Evolutionary conservation across 1,140 invertebrate species (phyloP).

Genomic region (Papilio machaon): DNA sequence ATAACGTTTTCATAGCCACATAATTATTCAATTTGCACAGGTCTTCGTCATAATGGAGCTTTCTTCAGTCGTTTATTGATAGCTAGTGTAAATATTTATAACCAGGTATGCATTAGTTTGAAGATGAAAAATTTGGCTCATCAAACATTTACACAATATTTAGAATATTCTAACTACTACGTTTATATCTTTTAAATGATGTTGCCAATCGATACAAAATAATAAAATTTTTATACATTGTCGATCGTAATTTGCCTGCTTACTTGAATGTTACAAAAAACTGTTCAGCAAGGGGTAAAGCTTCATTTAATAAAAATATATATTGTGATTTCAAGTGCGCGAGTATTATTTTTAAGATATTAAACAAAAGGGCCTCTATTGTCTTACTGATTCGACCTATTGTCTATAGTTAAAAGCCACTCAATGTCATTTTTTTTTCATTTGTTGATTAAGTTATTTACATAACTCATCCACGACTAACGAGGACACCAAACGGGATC

Average conservation of each 20-base stretch:
- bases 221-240: no score
- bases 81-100: background rate
- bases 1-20: conserved; percentile 25
- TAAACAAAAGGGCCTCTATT: background rate
- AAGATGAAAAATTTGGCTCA: background rate
- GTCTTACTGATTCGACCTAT: background rate
- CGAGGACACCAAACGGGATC: background rate
- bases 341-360: background rate
- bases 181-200: no score
- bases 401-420: background rate
- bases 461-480: background rate
- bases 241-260: no score
- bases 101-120: background rate
- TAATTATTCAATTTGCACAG: conserved; percentile 4
- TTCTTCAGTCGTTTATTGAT: conserved; percentile 1
- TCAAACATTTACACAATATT: background rate
- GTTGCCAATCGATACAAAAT: no score
- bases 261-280: no score
- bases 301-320: background rate
- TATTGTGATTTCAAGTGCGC: background rate
- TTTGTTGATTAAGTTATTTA: background rate
- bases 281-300: background rate
- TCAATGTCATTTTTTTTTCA: no score
- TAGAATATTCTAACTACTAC: no score
- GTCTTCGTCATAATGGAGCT: background rate